phyloP scores from a whole-genome alignment of 1,140 invertebrate genomes.

The Linepithema humile region DNA sequence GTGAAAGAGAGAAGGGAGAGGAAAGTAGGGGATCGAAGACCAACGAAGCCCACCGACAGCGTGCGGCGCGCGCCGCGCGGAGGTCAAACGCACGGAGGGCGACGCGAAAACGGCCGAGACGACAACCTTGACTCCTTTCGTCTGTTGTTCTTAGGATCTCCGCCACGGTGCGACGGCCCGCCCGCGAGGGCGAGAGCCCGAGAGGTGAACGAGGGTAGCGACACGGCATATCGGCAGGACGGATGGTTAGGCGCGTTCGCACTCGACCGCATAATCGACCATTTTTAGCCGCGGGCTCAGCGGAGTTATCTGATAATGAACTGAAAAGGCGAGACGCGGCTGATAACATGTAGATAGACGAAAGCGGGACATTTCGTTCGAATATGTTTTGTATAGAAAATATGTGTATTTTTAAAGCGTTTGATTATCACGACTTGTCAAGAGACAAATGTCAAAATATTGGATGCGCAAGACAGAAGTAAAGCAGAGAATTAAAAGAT shows the following conservation, averaged over 20 bases:
- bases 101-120: constrained; percentile 57
- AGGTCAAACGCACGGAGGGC: constrained; percentile 56
- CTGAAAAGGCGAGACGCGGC: background rate
- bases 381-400: background rate
- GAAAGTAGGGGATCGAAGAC: constrained; percentile 21
- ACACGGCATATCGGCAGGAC: constrained; percentile 21
- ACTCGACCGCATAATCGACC: constrained; percentile 26
- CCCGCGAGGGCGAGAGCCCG: constrained; percentile 19
- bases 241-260: background rate
- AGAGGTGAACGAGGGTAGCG: constrained; percentile 32
- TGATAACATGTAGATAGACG: background rate
- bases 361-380: background rate
- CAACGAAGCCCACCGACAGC: constrained; percentile 31
- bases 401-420: background rate
- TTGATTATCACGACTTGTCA: background rate
- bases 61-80: constrained; percentile 9
- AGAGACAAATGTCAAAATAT: background rate
- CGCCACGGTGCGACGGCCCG: constrained; percentile 32
- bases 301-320: background rate
- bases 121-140: constrained; percentile 71
- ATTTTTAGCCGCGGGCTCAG: background rate
- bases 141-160: constrained; percentile 65
- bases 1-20: no score
- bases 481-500: background rate
- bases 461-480: background rate